Evolutionary conservation across 2,888 invertebrate genomes (phyloP), one percentile per base, ranked within the genome.

Genomic region (Calameuta filiformis): DNA sequence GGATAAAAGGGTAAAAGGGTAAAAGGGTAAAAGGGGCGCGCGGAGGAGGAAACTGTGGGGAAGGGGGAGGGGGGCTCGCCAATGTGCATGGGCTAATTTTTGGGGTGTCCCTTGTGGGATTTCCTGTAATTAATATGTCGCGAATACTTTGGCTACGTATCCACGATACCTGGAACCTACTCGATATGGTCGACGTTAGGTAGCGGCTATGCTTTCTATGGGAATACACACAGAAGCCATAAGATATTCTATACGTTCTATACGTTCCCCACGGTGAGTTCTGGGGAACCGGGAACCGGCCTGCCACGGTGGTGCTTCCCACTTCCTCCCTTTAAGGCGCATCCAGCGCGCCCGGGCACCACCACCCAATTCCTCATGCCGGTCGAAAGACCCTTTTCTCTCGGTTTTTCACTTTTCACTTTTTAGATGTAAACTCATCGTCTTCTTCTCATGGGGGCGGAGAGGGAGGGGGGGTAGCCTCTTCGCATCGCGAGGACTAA

Each of bases 211-310:
- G 79, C 84, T 33, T 82, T 87, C 86, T 86, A 90, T 90, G 89
- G 89, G 89, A 90, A 89, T 89, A 90, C 87, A 91, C 91, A 91
- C 91, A 91, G 91, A 91, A 91, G 91, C 91, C 91, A 90, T 91
- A 90, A 89, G 91, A 89, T 90, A 91, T 90, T 89, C 88, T 89
- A 91, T 90, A 90, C 85, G 85, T 88, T 87, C 88, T 89, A 91
- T 90, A 90, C 85, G 85, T 88, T 87, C 88, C 89, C 89, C 87
- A 87, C 87, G 85, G 84, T 84, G 87, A 86, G 87, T 30, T 69
- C 31, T 69, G 69, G 31, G n/a, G 81, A 12, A 35, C 35, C 79
- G 31, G n/a, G 81, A 35, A 35, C 35, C 79, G 79, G 83, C 83
- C 82, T 83, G 83, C 86, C 85, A 84, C 87, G 87, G 88, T 89